Conservation (phyloP, 2,797 vertebrate genomes). For the Gorsachius magnificus region DNA sequence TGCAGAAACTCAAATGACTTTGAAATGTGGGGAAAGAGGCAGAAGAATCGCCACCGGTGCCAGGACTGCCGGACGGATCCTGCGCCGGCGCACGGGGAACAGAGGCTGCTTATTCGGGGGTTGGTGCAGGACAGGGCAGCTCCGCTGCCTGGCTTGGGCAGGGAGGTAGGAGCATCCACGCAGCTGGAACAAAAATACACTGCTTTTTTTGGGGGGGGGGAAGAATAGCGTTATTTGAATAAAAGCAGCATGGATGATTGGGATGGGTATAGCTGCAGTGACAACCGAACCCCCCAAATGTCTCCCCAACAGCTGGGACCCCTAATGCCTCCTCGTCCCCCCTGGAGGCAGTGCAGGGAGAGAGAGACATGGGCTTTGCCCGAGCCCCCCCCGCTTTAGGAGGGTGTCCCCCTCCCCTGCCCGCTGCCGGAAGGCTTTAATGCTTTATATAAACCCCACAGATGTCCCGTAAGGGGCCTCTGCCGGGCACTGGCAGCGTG, state of each 20-base stretch:
- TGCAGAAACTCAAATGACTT: conserved; percentile 43
- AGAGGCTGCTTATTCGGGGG: background rate
- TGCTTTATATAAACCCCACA: background rate
- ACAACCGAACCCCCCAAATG: background rate
- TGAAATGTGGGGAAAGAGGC: conserved; percentile 49
- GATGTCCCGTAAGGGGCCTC: background rate
- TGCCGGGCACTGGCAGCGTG: background rate
- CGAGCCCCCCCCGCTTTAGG: accelerated
- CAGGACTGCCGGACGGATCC: background rate
- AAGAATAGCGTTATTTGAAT: accelerated
- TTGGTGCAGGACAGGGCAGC: accelerated
- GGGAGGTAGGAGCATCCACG: background rate
- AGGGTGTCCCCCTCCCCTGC: background rate
- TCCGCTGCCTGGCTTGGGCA: accelerated
- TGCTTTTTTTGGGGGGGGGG: accelerated
- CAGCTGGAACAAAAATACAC: accelerated
- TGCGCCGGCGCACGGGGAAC: background rate
- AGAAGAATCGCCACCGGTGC: background rate
- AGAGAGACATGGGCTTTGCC: background rate
- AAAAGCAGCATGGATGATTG: accelerated
- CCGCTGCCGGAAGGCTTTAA: background rate
- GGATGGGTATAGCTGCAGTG: accelerated
- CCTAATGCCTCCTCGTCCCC: accelerated
- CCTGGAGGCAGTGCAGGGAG: background rate
- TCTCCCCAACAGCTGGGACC: accelerated